Evolutionary conservation across 2,888 invertebrate species (phyloP).

Genomic region (Nemapogon koenigi): DNA sequence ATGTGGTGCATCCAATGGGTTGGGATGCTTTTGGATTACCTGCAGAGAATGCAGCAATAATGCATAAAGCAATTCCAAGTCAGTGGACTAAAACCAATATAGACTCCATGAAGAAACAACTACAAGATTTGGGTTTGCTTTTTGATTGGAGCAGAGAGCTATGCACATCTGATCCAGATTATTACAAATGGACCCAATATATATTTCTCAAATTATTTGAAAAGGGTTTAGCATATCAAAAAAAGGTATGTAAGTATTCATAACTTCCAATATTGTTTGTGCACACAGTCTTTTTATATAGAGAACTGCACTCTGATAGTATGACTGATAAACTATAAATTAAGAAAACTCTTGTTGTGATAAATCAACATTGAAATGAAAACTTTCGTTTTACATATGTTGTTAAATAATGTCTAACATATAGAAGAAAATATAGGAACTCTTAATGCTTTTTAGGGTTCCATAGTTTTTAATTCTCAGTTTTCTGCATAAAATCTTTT

Average conservation of each 20-base stretch:
- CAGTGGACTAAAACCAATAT: slow-evolving; percentile 92
- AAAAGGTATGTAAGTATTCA: slow-evolving; percentile 68
- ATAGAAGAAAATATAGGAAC: too few relatives aligned
- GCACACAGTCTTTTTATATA: too few relatives aligned
- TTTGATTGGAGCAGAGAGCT: slow-evolving; percentile 96
- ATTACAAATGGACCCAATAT: slow-evolving; percentile 96
- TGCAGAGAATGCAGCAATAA: slow-evolving; percentile 98
- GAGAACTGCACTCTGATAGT: too few relatives aligned
- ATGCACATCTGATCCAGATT: slow-evolving; percentile 84
- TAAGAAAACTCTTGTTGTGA: too few relatives aligned
- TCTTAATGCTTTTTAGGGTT: too few relatives aligned
- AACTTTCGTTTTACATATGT: too few relatives aligned
- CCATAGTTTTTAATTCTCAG: too few relatives aligned
- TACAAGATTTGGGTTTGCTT: slow-evolving; percentile 75
- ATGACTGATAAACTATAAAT: too few relatives aligned
- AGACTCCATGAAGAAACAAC: slow-evolving; percentile 80
- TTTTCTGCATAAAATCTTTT: too few relatives aligned
- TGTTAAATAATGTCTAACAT: too few relatives aligned
- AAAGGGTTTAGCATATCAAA: slow-evolving; percentile 85
- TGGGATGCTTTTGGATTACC: slow-evolving; percentile 99
- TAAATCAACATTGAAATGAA: too few relatives aligned
- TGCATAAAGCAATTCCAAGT: slow-evolving; percentile 77
- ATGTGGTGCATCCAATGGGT: slow-evolving; percentile 93
- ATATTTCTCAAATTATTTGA: slow-evolving; percentile 90
- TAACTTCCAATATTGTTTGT: too few relatives aligned